Evolutionary conservation across 2,797 vertebrate species (phyloP), one percentile per base, ranked within the genome.

Genomic region (Helostoma temminkii): DNA sequence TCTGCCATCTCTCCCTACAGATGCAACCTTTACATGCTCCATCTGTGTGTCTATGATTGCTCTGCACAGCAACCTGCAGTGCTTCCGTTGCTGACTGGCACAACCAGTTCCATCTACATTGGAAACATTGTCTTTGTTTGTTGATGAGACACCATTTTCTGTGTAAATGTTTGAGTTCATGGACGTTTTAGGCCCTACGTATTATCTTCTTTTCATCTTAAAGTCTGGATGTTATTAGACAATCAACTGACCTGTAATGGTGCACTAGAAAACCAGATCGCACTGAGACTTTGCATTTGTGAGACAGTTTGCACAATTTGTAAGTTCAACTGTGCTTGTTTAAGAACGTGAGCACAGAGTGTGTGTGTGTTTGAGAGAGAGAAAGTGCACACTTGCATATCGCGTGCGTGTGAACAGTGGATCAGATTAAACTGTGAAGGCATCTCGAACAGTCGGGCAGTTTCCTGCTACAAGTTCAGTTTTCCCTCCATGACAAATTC

Each of bases 401-500:
- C 19, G 7, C 66, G 67, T 25, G 2, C n/a, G 56, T 59, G 47
- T 57, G 39, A 65, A 34, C 46, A 64, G 64, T 25, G 46, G 76
- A 85, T 87, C 84, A 16, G 55, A 66, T 89, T 89, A 84, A 78
- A 88, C 71, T 76, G 78, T 34, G 56, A 80, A 85, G 82, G 77
- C 86, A 86, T 88, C 84, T 88, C 65, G 62, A 86, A 82, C 80
- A 82, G 74, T 84, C 76, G 37, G 69, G 85, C 83, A 88, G 82
- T 88, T 91, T 88, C 83, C 83, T 88, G 81, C 76, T 41, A 12
- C 85, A 84, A 74, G 45, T 81, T 74, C 80, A 67, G 47, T 71
- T 80, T 72, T 55, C 76, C 71, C 71, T 84, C 67, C 85, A 81
- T 91, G 86, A 90, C 89, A 91, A 92, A 91, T 92, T 82, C 89